phyloP scores from a whole-genome alignment of 1,140 invertebrate species.

The Gonioctena quinquepunctata region DNA sequence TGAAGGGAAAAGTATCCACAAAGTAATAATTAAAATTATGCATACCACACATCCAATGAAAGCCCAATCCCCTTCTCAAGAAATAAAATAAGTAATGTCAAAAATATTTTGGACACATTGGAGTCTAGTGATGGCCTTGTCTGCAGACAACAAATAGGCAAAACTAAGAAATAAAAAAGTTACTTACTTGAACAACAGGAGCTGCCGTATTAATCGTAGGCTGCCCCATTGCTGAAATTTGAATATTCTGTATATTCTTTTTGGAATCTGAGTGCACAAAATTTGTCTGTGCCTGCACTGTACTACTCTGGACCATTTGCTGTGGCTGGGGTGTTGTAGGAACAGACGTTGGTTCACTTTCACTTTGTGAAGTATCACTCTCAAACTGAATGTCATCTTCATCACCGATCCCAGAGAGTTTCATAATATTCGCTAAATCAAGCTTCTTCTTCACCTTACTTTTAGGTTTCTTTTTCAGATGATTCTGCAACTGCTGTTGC shows the following conservation, averaged over 20 bases:
- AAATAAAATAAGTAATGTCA: no score
- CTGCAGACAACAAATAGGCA: no score
- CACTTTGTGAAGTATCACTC: constrained; percentile 51
- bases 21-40: no score
- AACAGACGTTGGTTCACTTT: constrained; percentile 47
- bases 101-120: no score
- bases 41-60: no score
- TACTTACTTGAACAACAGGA: constrained; percentile 43
- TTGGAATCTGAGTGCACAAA: constrained; percentile 30
- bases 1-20: no score
- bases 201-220: constrained; percentile 41
- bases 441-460: constrained; percentile 57
- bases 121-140: no score
- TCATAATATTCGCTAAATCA: constrained; percentile 63
- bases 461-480: constrained; percentile 51
- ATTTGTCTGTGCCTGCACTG: constrained; percentile 23
- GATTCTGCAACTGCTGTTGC: constrained; percentile 23
- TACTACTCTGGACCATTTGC: constrained; percentile 25
- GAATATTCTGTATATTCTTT: constrained; percentile 49
- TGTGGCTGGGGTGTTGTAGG: constrained; percentile 39
- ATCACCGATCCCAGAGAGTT: constrained; percentile 56
- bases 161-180: no score
- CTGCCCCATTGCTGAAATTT: constrained; percentile 44
- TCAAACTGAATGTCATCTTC: constrained; percentile 55
- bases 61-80: no score